A percentile compares a stretch with the other conserved stretches of the same genome.
These are phyloP conservation scores for Prenolepis imparis DNA, from an alignment of 2,888 invertebrate species.

Conservation along the genomic window DNA sequence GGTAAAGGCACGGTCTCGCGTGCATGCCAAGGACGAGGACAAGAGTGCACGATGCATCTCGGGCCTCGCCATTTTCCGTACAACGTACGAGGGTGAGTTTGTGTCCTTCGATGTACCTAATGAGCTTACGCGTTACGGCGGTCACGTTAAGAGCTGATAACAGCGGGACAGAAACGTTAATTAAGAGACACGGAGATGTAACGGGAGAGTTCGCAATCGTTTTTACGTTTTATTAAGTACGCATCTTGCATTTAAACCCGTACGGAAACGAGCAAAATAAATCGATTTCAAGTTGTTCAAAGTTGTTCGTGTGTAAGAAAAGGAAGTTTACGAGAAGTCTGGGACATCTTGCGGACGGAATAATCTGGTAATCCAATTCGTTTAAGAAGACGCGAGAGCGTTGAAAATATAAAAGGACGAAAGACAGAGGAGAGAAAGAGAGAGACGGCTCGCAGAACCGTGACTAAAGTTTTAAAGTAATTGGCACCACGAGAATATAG, in stretches of 20 bases:
- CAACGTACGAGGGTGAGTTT: not conserved
- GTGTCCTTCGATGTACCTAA: conserved; percentile 22
- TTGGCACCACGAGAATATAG: conserved; percentile 27
- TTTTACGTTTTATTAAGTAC: not conserved
- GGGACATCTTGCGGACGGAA: not conserved
- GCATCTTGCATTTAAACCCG: not conserved
- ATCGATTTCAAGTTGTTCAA: not conserved
- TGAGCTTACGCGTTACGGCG: not conserved
- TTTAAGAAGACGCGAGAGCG: conserved; percentile 1
- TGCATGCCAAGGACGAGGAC: conserved; percentile 48
- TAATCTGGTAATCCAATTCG: conserved; percentile 31
- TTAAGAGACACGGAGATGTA: not conserved
- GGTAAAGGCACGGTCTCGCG: conserved; percentile 57
- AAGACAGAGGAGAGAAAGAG: not conserved
- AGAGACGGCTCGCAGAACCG: not conserved
- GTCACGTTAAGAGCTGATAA: conserved; percentile 6
- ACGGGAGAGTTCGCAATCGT: not conserved
- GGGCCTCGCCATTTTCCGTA: conserved; percentile 16
- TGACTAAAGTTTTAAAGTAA: conserved; percentile 41
- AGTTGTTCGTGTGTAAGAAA: not conserved
- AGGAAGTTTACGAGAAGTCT: not conserved
- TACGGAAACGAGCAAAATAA: not conserved
- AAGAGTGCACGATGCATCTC: conserved; percentile 20
- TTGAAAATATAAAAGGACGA: not conserved
- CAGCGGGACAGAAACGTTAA: conserved; percentile 5